These are phyloP conservation scores for Heliconius himera DNA, from an alignment of 1,140 invertebrate genomes.

Conservation along the genomic window DNA sequence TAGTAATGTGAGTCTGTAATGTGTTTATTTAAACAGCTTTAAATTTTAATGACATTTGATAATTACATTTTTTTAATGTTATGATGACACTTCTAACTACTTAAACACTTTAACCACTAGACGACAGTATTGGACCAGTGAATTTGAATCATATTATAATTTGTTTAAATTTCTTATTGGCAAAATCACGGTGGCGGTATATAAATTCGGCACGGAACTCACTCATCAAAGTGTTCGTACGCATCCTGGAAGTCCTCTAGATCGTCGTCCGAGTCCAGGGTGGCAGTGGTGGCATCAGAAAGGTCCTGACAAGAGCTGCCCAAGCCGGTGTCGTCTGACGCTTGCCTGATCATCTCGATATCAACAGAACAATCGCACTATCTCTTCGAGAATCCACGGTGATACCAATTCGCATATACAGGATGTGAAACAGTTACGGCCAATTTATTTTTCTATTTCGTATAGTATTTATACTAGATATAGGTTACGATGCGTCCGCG, in stretches of 20 bases:
- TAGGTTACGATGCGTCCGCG: constrained; percentile 28
- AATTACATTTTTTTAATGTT: not conserved
- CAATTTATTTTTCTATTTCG: not conserved
- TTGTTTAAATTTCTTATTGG: too few species aligned
- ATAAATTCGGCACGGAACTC: constrained; percentile 37
- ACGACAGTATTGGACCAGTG: too few species aligned
- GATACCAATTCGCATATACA: constrained; percentile 4
- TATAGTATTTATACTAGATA: not conserved
- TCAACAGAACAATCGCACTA: constrained; percentile 23
- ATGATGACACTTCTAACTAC: too few species aligned
- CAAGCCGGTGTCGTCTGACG: constrained; percentile 53
- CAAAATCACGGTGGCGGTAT: too few species aligned
- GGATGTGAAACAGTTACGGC: not conserved
- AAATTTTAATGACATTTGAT: not conserved
- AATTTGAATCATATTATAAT: too few species aligned
- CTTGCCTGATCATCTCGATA: constrained; percentile 34
- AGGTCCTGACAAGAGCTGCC: not conserved
- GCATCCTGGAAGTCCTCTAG: constrained; percentile 47
- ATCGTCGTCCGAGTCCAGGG: constrained; percentile 43
- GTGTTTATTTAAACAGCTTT: not conserved
- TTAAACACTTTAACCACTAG: too few species aligned
- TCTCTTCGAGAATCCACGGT: not conserved
- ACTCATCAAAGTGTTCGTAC: constrained; percentile 46
- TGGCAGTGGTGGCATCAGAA: constrained; percentile 39
- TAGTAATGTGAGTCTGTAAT: not conserved